Percentiles rank a stretch among this genome's conserved stretches.
These are phyloP conservation scores for Macropis europaea DNA, from an alignment of 2,888 invertebrate species.

Conservation along the genomic window DNA sequence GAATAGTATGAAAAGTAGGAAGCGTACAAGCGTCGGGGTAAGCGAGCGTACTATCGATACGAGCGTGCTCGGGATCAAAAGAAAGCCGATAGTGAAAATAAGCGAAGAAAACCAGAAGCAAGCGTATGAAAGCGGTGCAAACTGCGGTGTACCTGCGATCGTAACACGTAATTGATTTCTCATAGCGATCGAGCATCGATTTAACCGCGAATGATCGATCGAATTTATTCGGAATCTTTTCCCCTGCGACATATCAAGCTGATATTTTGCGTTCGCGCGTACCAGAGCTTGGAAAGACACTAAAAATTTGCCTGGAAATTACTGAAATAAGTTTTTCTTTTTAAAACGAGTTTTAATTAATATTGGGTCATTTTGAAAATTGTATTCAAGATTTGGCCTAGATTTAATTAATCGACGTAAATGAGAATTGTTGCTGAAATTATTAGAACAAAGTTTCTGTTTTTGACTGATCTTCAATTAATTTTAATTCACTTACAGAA, in stretches of 20 bases:
- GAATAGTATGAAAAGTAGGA: constrained; percentile 23
- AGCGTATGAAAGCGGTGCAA: constrained; percentile 48
- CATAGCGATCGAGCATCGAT: constrained; percentile 17
- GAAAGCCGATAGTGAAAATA: constrained; percentile 40
- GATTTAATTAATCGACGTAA: too few species aligned
- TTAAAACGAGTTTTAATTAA: too few species aligned
- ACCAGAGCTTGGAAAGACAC: not conserved
- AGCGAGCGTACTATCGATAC: constrained; percentile 29
- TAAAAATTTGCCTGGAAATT: too few species aligned
- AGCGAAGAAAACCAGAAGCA: constrained; percentile 25
- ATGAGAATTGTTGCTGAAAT: too few species aligned
- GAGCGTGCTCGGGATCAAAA: constrained; percentile 38
- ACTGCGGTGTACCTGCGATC: constrained; percentile 38
- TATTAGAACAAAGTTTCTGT: too few species aligned
- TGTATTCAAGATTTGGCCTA: too few species aligned
- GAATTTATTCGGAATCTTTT: too few species aligned
- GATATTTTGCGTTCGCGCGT: not conserved
- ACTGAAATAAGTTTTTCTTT: too few species aligned
- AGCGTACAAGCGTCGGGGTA: constrained; percentile 16
- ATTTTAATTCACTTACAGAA: too few species aligned
- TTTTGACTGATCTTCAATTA: too few species aligned
- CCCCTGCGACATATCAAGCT: not conserved
- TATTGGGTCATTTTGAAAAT: too few species aligned
- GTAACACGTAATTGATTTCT: constrained; percentile 41
- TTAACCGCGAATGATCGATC: not conserved